phyloP scores from a whole-genome alignment of 2,797 vertebrate genomes.

The Spondyliosoma cantharus region DNA sequence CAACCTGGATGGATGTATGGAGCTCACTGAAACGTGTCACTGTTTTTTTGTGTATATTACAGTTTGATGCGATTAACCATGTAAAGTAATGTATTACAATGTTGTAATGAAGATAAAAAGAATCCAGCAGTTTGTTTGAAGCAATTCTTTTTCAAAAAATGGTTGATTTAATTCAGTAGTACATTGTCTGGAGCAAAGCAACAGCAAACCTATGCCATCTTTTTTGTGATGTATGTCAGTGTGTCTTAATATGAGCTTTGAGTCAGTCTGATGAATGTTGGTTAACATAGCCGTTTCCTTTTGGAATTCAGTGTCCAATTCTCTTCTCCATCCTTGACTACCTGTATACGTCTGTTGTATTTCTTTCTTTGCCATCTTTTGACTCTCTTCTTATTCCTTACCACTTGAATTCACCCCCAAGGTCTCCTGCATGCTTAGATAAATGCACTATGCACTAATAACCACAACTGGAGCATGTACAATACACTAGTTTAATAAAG shows the following conservation, averaged over 20 bases:
- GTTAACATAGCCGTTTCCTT: not conserved
- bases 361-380: not conserved
- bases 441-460: not conserved
- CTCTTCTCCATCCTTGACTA: not conserved
- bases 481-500: not conserved
- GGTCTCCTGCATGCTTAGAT: not conserved
- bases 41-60: too few species aligned
- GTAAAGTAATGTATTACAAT: too few species aligned
- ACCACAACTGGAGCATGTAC: not conserved
- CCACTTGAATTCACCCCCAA: not conserved
- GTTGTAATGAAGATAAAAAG: not conserved
- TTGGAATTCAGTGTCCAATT: not conserved
- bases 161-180: not conserved
- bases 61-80: too few species aligned
- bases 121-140: not conserved
- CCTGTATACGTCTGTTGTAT: rapidly evolving
- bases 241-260: not conserved
- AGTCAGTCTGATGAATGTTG: not conserved
- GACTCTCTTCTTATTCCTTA: not conserved
- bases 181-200: not conserved
- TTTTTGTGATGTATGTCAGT: not conserved
- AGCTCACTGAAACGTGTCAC: too few species aligned
- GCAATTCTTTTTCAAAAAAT: not conserved
- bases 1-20: too few species aligned
- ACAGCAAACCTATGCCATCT: not conserved